phyloP scores from a whole-genome alignment of 2,113 vertebrate species.

The Hypomesus transpacificus region DNA sequence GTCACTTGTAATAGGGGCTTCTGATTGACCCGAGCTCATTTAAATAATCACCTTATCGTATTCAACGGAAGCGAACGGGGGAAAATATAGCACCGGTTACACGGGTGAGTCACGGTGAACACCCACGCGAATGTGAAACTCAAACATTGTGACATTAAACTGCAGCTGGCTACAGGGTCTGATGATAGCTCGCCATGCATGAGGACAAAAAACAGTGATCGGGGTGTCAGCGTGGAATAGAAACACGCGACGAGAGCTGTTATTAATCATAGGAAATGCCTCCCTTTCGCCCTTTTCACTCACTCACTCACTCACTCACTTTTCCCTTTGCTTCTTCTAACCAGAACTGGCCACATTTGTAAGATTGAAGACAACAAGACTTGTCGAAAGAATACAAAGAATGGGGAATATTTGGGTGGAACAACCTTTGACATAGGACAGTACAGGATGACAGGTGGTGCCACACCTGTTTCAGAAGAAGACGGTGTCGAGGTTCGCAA shows the following conservation, averaged over 20 bases:
- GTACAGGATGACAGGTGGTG: too few species aligned
- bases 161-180: neutral
- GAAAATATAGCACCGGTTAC: too few species aligned
- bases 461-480: too few species aligned
- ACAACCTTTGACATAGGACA: too few species aligned
- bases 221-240: neutral
- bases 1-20: neutral
- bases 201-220: neutral
- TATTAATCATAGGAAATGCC: neutral
- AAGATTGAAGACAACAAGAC: too few species aligned
- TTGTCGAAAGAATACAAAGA: too few species aligned
- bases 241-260: neutral
- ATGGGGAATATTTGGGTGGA: too few species aligned
- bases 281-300: too few species aligned
- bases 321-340: too few species aligned
- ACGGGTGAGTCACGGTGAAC: neutral
- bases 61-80: neutral
- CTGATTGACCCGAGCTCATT: neutral
- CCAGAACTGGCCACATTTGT: too few species aligned
- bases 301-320: too few species aligned
- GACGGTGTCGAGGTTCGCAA: too few species aligned
- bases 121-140: neutral
- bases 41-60: slow-evolving; percentile 5
- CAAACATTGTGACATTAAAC: slow-evolving; percentile 1
- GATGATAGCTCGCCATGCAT: neutral